Evolutionary conservation across 2,113 vertebrate species (phyloP).

Genomic region (Mesembrinibis cayennensis): DNA sequence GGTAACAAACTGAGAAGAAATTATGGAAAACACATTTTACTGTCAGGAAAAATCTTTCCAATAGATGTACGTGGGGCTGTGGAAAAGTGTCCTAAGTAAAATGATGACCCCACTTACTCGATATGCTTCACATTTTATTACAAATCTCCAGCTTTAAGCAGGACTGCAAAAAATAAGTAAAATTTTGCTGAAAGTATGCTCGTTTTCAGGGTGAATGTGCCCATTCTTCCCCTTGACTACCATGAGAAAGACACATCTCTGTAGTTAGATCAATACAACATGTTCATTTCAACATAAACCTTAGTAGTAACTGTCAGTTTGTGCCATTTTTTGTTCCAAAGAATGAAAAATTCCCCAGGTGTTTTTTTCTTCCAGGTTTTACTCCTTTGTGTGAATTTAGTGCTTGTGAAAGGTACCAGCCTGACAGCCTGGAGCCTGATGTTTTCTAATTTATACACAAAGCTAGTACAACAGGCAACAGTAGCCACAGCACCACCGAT

Average conservation of each 20-base stretch:
- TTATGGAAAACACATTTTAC: neutral
- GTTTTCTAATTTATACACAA: conserved; percentile 35
- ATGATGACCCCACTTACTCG: neutral
- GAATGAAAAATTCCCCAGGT: neutral
- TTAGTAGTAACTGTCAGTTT: neutral
- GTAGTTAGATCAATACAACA: neutral
- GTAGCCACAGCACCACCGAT: neutral
- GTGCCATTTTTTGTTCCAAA: neutral
- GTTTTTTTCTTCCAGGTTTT: neutral
- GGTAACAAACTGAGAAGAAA: neutral
- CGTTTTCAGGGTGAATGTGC: neutral
- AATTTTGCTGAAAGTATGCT: neutral
- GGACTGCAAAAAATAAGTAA: neutral
- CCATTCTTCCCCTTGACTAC: neutral
- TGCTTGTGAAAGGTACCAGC: neutral
- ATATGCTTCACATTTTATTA: neutral
- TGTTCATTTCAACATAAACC: neutral
- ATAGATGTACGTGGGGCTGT: neutral
- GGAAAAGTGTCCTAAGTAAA: neutral
- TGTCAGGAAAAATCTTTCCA: neutral
- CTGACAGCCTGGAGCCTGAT: neutral
- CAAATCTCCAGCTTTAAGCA: neutral
- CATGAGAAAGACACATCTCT: neutral
- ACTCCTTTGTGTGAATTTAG: conserved; percentile 16
- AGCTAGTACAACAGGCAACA: neutral